Conservation (phyloP, 2,888 invertebrate species). For the Chromoteleia sp. region DNA sequence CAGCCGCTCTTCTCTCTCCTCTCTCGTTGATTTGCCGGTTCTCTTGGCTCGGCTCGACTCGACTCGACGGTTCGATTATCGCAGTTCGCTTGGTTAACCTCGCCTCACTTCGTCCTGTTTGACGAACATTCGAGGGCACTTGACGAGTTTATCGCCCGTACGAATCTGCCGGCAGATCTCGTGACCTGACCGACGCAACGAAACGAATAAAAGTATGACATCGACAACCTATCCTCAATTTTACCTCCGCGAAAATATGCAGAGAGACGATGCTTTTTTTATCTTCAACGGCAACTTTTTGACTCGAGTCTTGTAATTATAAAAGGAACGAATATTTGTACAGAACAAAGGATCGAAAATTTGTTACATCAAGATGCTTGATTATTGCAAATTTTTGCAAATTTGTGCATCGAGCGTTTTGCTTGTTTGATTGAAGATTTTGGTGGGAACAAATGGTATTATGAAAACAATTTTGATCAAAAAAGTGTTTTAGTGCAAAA, state of each 20-base stretch:
- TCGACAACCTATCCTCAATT: constrained; percentile 43
- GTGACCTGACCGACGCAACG: constrained; percentile 47
- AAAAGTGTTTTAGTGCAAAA: too few relatives aligned
- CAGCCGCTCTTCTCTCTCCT: constrained; percentile 34
- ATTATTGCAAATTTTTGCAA: too few relatives aligned
- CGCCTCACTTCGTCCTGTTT: constrained; percentile 52
- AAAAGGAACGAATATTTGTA: constrained; percentile 13
- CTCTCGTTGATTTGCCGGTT: constrained; percentile 46
- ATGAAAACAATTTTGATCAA: too few relatives aligned
- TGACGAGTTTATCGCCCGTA: constrained; percentile 68
- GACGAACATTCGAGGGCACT: constrained; percentile 68
- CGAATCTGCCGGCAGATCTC: constrained; percentile 59
- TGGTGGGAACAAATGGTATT: too few relatives aligned
- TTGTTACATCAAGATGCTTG: background rate
- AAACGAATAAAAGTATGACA: constrained; percentile 46
- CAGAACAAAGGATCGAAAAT: constrained; percentile 8
- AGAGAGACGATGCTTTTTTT: constrained; percentile 10
- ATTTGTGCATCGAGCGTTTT: too few relatives aligned
- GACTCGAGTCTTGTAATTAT: constrained; percentile 13
- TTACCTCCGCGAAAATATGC: constrained; percentile 35
- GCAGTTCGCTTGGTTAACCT: constrained; percentile 61
- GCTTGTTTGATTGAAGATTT: too few relatives aligned
- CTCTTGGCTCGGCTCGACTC: constrained; percentile 9
- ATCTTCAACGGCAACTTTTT: background rate
- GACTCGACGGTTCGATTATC: constrained; percentile 54